These are phyloP conservation scores for Pegea sp. DNA, from an alignment of 23 tunicate genomes.

Conservation along the genomic window DNA sequence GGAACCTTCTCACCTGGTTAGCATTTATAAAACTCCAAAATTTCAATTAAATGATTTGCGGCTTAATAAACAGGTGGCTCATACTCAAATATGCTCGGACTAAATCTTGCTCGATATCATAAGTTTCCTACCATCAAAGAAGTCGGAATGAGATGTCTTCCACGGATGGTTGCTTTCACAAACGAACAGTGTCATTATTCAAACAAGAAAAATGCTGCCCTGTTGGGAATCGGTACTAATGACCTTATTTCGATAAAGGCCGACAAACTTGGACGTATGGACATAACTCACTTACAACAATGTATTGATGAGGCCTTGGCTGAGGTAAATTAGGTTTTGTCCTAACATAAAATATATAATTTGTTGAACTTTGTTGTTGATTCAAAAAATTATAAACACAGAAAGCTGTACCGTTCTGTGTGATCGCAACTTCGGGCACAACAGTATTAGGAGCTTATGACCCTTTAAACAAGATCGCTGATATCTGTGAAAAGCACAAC, in stretches of 20 bases:
- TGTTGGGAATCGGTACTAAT: conserved; percentile 49
- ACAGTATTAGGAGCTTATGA: conserved; percentile 63
- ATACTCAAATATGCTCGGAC: conserved; percentile 66
- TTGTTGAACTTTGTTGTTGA: too few species aligned
- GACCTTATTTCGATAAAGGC: conserved; percentile 22
- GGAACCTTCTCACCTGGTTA: conserved; percentile 71
- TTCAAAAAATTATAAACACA: neutral
- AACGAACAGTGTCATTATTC: conserved; percentile 37
- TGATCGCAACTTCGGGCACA: conserved; percentile 50
- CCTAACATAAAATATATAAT: too few species aligned
- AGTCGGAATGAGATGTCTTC: conserved; percentile 24
- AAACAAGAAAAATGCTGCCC: conserved; percentile 32
- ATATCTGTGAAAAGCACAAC: conserved; percentile 29
- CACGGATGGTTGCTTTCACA: conserved; percentile 42
- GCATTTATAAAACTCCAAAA: neutral
- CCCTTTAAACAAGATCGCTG: conserved; percentile 31
- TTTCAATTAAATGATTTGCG: neutral
- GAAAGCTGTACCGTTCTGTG: conserved; percentile 34
- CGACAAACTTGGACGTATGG: conserved; percentile 28
- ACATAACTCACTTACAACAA: neutral
- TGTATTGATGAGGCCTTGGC: neutral
- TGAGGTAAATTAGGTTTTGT: too few species aligned
- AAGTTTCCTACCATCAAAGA: conserved; percentile 36
- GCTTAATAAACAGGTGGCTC: conserved; percentile 33
- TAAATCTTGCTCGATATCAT: conserved; percentile 45